These are phyloP conservation scores for Carabus problematicus DNA, from an alignment of 2,888 invertebrate genomes.

Conservation along the genomic window DNA sequence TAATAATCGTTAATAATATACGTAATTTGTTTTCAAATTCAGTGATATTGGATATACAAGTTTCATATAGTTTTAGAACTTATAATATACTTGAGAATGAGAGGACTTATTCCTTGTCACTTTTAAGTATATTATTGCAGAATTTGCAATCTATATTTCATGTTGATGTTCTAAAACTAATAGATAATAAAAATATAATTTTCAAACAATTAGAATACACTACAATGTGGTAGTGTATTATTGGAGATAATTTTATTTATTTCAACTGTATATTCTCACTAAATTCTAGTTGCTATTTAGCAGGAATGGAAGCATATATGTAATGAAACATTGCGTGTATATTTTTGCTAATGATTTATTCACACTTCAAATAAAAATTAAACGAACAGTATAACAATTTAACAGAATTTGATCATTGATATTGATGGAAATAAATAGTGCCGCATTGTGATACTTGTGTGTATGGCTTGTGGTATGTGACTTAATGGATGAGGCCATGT, in stretches of 20 bases:
- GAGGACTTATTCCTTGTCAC: too few relatives aligned
- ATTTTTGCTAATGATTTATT: conserved; percentile 42
- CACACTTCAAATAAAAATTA: conserved; percentile 33
- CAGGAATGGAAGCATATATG: neutral
- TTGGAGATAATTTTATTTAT: neutral
- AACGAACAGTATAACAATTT: conserved; percentile 22
- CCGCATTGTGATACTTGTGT: neutral
- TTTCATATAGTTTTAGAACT: too few relatives aligned
- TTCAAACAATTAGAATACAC: too few relatives aligned
- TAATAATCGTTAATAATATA: too few relatives aligned
- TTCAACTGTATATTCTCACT: neutral
- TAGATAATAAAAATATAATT: too few relatives aligned
- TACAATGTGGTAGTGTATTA: too few relatives aligned
- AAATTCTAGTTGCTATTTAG: neutral
- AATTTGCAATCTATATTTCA: too few relatives aligned
- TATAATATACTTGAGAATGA: too few relatives aligned
- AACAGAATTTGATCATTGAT: conserved; percentile 14
- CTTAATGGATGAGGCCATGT: conserved; percentile 30
- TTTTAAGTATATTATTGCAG: too few relatives aligned
- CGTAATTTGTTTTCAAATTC: too few relatives aligned
- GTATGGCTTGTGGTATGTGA: neutral
- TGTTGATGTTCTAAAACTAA: too few relatives aligned
- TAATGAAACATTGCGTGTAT: neutral
- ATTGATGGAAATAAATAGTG: conserved; percentile 33
- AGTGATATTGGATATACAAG: too few relatives aligned